These are phyloP conservation scores for Diadromus collaris DNA, from an alignment of 2,888 invertebrate genomes.

Conservation along the genomic window DNA sequence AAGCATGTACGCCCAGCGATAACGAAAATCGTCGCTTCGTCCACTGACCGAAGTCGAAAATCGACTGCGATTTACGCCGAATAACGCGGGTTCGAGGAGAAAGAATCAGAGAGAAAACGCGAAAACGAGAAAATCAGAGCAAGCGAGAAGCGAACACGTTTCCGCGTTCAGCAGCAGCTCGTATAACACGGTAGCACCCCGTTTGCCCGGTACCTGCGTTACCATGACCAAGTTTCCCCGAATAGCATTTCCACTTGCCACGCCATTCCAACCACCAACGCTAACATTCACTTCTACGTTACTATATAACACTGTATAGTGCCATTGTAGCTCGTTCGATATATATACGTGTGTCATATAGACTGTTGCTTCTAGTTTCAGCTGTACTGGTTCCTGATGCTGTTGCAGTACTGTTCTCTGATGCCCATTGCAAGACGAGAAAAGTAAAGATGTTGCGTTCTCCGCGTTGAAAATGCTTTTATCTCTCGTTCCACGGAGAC, in stretches of 20 bases:
- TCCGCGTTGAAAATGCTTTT: slow-evolving; percentile 45
- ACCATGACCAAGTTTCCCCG: slow-evolving; percentile 52
- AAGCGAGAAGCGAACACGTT: slow-evolving; percentile 34
- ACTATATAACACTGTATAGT: slow-evolving; percentile 35
- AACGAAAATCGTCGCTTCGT: slow-evolving; percentile 75
- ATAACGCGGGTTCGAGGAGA: slow-evolving; percentile 59
- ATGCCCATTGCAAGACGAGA: slow-evolving; percentile 29
- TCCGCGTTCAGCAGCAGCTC: slow-evolving; percentile 37
- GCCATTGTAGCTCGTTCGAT: slow-evolving; percentile 13
- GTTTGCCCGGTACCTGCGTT: slow-evolving; percentile 44
- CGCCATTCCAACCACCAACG: slow-evolving; percentile 38
- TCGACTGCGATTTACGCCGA: slow-evolving; percentile 48
- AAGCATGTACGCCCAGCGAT: slow-evolving; percentile 59
- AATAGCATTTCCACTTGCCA: slow-evolving; percentile 48
- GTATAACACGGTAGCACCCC: slow-evolving; percentile 26
- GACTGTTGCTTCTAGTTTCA: neutral
- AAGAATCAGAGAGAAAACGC: slow-evolving; percentile 8
- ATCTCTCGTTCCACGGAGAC: slow-evolving; percentile 30
- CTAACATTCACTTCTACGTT: slow-evolving; percentile 8
- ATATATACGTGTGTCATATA: neutral
- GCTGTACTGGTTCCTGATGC: slow-evolving; percentile 7
- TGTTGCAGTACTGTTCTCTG: neutral
- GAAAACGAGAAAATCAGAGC: slow-evolving; percentile 22
- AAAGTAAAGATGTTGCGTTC: slow-evolving; percentile 27
- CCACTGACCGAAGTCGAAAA: slow-evolving; percentile 35